Base-by-base conservation (phyloP, 1,140 invertebrate species). In the Rhopalosiphum padi region DNA sequence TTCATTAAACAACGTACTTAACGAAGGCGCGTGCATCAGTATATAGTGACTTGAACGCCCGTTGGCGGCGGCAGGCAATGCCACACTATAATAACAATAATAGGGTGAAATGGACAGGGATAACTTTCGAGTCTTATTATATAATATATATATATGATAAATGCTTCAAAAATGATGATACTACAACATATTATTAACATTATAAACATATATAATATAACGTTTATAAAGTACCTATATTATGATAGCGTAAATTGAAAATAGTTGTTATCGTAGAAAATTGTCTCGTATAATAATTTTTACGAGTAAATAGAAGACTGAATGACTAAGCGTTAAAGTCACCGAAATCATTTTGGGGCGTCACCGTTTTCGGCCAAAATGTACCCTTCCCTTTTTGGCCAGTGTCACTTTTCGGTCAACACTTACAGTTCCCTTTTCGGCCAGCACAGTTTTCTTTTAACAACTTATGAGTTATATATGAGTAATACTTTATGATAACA, bases 1-100 rank as follows among this genome's bases (percentile, higher is more conserved):
- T 93, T 93, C 91, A 86, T 93, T 93, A 93, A 83, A 93, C 46
- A 53, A 92, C 91, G 41, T 83, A 82, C 91, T 91, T 82, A 92
- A 92, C 48, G 77, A 92, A 92, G 91, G 91, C 91, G 77, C 82
- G 91, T 51, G 91, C 43, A 46, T 77, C 90, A 91, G 30, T 48
- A 53, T 89, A n/a, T 68, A 41, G 91, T 53, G 77, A 93, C 91
- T 85, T 85, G 37, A 93, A 93, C 91, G 91, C 82, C 77, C 91
- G 91, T 90, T 37, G 89, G 53, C 88, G 9, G 88, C 53, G 51
- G 15, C 37, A 43, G 46, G 46, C 48, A 35, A 48, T 51, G 43
- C 46, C n/a, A 18, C 30, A n/a, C 6, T 51, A 22, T 22, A 88
- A 23, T 51, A 88, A 88, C 46, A 51, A 51, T 51, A 88, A 35